Evolutionary conservation across 1,140 invertebrate species (phyloP).

Genomic region (Meloidogyne chitwoodi): DNA sequence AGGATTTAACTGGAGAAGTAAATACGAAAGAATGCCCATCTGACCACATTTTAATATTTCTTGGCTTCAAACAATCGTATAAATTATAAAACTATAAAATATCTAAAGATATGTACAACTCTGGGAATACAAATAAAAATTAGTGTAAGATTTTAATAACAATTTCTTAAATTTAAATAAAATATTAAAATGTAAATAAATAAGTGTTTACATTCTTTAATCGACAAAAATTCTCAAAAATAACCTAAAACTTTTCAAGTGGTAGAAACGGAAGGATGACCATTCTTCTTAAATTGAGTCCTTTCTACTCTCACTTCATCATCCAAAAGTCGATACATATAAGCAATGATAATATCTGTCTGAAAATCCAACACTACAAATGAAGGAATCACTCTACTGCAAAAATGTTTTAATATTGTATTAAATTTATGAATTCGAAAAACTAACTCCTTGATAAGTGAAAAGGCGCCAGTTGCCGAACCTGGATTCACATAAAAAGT

Average conservation of each 20-base stretch:
- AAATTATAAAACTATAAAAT: neutral
- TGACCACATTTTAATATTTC: neutral
- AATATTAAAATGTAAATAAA: no score
- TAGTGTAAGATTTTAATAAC: no score
- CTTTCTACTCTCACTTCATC: conserved; percentile 85
- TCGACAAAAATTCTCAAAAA: no score
- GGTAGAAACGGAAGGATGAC: neutral
- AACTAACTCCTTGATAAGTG: conserved; percentile 36
- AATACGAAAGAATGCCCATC: neutral
- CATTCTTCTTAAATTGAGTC: neutral
- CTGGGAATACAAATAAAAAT: no score
- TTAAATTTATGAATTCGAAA: conserved; percentile 32
- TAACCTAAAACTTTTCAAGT: no score
- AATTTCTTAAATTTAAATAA: no score
- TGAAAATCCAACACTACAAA: conserved; percentile 99
- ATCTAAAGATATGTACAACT: no score
- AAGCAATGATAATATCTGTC: conserved; percentile 91
- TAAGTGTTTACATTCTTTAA: no score
- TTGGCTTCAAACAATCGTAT: neutral
- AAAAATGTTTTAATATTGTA: conserved; percentile 58
- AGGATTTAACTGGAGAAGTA: neutral
- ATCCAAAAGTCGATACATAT: conserved; percentile 92
- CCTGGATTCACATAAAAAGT: conserved; percentile 99
- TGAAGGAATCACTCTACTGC: conserved; percentile 81
- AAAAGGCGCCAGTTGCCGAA: conserved; percentile 91